A percentile compares a stretch with the other conserved stretches of the same genome.
phyloP scores from a whole-genome alignment of 2,797 vertebrate genomes.

The Neosalanx taihuensis region DNA sequence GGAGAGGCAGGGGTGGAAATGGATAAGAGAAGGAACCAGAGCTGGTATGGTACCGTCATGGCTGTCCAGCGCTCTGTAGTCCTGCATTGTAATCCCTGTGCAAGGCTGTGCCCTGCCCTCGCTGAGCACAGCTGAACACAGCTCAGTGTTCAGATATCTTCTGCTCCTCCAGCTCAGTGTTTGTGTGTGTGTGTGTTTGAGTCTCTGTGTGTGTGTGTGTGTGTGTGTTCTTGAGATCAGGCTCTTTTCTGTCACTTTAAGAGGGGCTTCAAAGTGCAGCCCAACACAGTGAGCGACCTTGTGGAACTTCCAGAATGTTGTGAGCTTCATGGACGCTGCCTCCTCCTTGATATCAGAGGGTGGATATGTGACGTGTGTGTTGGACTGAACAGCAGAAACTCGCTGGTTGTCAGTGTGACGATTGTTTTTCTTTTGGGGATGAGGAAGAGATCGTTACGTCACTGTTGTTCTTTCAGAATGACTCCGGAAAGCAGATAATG shows the following conservation, averaged over 20 bases:
- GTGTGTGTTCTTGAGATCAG: too few relatives aligned
- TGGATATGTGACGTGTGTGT: neutral
- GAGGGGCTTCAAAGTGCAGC: too few relatives aligned
- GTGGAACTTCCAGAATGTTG: too few relatives aligned
- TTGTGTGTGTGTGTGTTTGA: too few relatives aligned
- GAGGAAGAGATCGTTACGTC: too few relatives aligned
- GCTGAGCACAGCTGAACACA: too few relatives aligned
- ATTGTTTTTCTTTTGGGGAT: too few relatives aligned
- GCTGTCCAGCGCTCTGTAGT: slow-evolving; percentile 41
- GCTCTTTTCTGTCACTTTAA: neutral
- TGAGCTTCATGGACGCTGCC: too few relatives aligned
- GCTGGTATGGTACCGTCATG: slow-evolving; percentile 51
- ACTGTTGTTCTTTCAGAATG: neutral
- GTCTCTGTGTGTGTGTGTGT: too few relatives aligned
- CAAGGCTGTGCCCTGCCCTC: neutral
- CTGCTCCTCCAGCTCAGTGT: too few relatives aligned
- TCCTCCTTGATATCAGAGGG: too few relatives aligned
- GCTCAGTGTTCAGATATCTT: too few relatives aligned
- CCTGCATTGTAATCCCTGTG: neutral
- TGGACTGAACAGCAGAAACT: neutral
- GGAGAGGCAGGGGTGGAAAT: slow-evolving; percentile 65
- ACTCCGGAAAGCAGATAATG: neutral
- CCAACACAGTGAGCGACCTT: neutral
- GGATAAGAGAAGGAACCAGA: slow-evolving; percentile 68
- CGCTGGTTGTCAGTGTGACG: neutral